Conservation (phyloP, 2,797 vertebrate genomes). For the Diceros bicornis region DNA sequence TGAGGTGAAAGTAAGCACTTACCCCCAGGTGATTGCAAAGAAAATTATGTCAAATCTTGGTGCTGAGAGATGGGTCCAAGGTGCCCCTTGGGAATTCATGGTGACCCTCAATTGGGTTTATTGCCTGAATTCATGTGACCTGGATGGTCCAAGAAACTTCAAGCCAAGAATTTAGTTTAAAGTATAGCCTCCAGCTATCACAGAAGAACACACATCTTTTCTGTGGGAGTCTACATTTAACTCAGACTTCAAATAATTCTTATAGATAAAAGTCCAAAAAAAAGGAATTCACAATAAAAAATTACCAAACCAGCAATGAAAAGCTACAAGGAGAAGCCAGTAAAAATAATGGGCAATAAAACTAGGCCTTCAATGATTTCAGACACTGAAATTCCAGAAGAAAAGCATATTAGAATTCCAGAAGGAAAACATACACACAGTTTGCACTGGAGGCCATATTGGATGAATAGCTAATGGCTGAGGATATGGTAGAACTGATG, state of each 20-base stretch:
- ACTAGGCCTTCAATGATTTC: not conserved
- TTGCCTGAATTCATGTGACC: not conserved
- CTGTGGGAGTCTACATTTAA: not conserved
- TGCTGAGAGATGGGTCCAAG: not conserved
- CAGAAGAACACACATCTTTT: not conserved
- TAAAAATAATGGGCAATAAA: not conserved
- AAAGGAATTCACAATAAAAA: not conserved
- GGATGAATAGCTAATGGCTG: not conserved
- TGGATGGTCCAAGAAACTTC: not conserved
- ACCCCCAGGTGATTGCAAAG: not conserved
- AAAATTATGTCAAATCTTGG: not conserved
- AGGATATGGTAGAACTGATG: not conserved
- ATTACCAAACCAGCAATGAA: not conserved
- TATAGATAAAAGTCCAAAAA: not conserved
- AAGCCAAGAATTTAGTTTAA: not conserved
- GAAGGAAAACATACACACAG: not conserved
- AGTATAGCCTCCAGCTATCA: not conserved
- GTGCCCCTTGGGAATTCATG: not conserved
- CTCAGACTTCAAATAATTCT: slow-evolving; percentile 43
- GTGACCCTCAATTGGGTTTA: not conserved
- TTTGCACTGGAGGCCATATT: not conserved
- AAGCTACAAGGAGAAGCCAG: not conserved
- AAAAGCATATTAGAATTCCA: not conserved
- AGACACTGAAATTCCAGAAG: not conserved
- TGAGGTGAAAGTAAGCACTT: not conserved